Percentiles rank a stretch among this genome's conserved stretches.
phyloP scores from a whole-genome alignment of 2,113 vertebrate genomes.

The Paradoxurus hermaphroditus region DNA sequence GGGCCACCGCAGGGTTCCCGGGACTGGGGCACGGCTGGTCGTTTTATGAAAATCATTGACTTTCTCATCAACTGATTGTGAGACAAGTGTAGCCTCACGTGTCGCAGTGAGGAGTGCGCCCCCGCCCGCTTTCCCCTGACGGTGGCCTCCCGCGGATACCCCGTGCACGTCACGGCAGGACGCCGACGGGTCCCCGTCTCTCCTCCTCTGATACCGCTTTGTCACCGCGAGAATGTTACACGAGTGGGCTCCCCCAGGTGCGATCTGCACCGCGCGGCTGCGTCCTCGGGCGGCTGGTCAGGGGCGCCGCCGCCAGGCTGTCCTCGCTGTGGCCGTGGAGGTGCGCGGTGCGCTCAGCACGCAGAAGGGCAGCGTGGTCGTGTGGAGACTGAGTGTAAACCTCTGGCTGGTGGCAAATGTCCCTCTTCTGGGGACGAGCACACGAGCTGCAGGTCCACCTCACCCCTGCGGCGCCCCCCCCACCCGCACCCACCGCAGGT shows the following conservation, averaged over 20 bases:
- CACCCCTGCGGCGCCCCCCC: background rate
- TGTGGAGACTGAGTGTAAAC: background rate
- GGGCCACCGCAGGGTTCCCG: background rate
- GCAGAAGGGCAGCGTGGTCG: background rate
- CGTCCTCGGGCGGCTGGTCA: accelerated
- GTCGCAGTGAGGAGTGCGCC: background rate
- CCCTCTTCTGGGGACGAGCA: background rate
- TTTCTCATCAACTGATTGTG: background rate
- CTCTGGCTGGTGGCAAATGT: accelerated
- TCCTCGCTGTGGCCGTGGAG: background rate
- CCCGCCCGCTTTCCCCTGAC: accelerated
- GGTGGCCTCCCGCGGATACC: background rate
- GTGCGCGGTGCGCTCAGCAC: accelerated
- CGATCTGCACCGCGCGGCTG: background rate
- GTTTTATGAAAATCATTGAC: background rate
- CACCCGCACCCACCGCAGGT: background rate
- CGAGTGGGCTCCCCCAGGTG: background rate
- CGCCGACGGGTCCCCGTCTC: background rate
- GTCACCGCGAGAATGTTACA: background rate
- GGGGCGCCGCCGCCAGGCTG: background rate
- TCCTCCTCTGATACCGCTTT: background rate
- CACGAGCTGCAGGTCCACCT: background rate
- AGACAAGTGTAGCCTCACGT: accelerated
- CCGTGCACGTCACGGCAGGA: accelerated
- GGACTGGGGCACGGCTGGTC: accelerated